These are phyloP conservation scores for Exephanes ischioxanthus DNA, from an alignment of 2,888 invertebrate species.

Conservation along the genomic window DNA sequence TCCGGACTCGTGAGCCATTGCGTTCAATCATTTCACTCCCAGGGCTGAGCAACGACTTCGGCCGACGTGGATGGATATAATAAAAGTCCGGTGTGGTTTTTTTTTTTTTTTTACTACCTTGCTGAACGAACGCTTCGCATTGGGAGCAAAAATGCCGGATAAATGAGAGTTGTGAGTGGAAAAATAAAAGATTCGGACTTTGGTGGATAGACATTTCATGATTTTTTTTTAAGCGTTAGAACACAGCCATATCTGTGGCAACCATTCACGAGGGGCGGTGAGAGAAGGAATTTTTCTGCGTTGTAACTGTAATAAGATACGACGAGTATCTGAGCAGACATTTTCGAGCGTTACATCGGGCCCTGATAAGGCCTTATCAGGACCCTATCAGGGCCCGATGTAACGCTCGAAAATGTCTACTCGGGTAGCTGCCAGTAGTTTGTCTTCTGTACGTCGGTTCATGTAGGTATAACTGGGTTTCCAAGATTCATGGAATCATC, in stretches of 20 bases:
- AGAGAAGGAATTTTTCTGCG: neutral
- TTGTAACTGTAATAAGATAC: neutral
- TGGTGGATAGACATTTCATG: neutral
- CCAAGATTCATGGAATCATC: conserved; percentile 12
- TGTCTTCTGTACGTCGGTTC: neutral
- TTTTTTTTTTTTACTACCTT: neutral
- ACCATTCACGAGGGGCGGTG: neutral
- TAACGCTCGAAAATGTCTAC: too few species aligned
- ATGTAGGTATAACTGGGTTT: neutral
- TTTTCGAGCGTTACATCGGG: too few species aligned
- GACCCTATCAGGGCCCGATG: too few species aligned
- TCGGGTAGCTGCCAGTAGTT: neutral
- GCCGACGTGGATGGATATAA: neutral
- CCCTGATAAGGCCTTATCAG: too few species aligned
- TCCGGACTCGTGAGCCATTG: neutral
- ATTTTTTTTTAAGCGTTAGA: neutral
- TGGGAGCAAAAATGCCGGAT: neutral
- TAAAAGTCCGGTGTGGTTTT: neutral
- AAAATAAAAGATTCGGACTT: conserved; percentile 1
- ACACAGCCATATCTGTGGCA: neutral
- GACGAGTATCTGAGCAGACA: neutral
- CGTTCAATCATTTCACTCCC: conserved; percentile 5
- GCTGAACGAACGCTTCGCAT: neutral
- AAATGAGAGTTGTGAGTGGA: neutral
- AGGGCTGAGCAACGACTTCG: neutral